A percentile compares a stretch with the other conserved stretches of the same genome.
These are phyloP conservation scores for Bombylius major DNA, from an alignment of 2,888 invertebrate species.

Conservation along the genomic window DNA sequence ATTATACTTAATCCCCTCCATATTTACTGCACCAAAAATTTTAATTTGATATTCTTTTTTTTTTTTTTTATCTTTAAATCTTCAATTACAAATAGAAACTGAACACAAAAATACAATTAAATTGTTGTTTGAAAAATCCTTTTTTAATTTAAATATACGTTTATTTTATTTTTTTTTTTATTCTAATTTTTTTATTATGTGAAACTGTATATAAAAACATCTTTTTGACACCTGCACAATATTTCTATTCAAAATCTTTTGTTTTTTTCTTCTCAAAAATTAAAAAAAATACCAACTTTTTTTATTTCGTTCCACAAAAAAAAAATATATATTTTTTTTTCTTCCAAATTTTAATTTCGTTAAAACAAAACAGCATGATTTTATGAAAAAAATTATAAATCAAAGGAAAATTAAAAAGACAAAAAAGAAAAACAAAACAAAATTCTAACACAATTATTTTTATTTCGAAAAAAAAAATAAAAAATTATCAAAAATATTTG, in stretches of 20 bases:
- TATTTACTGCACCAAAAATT: not conserved
- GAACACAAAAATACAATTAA: no score
- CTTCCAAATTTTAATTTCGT: not conserved
- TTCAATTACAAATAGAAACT: no score
- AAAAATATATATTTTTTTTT: not conserved
- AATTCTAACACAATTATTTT: no score
- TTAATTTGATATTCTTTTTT: not conserved
- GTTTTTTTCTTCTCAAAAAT: no score
- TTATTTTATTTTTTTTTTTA: not conserved
- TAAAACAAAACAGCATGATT: not conserved
- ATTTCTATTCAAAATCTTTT: not conserved
- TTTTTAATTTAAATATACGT: not conserved
- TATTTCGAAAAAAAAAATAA: no score
- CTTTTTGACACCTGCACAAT: constrained; percentile 16
- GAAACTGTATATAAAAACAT: constrained; percentile 14
- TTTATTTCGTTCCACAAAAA: not conserved
- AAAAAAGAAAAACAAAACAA: not conserved
- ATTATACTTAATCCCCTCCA: no score
- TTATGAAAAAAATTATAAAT: not conserved
- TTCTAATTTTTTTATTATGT: not conserved
- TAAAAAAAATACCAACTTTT: not conserved
- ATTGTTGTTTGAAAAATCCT: no score
- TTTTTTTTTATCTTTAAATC: not conserved
- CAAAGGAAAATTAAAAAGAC: not conserved
- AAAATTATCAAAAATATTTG: not conserved